Percentiles rank a stretch among this genome's conserved stretches.
Evolutionary conservation across 2,797 vertebrate species (phyloP).

Genomic region (Hypotaenidia okinawae): DNA sequence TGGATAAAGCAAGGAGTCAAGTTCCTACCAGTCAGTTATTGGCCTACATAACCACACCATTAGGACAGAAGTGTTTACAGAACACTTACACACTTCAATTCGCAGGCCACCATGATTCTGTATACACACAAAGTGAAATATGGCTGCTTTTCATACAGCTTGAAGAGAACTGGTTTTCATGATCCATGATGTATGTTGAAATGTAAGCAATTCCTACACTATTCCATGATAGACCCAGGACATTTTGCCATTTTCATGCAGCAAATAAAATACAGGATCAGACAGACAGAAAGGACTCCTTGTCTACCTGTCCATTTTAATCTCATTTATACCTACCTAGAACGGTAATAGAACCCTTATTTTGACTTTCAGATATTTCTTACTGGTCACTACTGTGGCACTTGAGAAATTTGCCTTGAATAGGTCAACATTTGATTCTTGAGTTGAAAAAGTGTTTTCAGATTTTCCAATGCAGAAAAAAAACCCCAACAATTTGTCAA

Average conservation of each 20-base stretch:
- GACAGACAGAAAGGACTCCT: background rate
- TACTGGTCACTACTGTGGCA: background rate
- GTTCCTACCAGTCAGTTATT: background rate
- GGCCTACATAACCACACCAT: background rate
- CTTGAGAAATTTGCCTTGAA: background rate
- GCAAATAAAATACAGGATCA: background rate
- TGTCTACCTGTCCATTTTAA: background rate
- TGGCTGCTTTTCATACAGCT: background rate
- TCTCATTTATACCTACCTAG: background rate
- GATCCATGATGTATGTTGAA: background rate
- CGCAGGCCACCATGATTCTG: background rate
- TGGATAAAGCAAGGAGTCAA: background rate
- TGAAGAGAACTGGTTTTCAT: background rate
- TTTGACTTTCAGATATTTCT: background rate
- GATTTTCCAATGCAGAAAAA: background rate
- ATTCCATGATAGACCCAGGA: background rate
- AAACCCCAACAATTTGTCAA: accelerated
- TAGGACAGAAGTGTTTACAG: background rate
- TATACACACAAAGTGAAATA: background rate
- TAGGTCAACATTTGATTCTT: background rate
- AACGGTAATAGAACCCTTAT: background rate
- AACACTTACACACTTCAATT: background rate
- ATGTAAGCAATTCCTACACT: background rate
- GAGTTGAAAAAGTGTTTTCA: background rate
- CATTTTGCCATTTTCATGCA: background rate